Evolutionary conservation across 2,797 vertebrate genomes (phyloP), one percentile per base, ranked within the genome.

Genomic region (Toxotes lorentzi): DNA sequence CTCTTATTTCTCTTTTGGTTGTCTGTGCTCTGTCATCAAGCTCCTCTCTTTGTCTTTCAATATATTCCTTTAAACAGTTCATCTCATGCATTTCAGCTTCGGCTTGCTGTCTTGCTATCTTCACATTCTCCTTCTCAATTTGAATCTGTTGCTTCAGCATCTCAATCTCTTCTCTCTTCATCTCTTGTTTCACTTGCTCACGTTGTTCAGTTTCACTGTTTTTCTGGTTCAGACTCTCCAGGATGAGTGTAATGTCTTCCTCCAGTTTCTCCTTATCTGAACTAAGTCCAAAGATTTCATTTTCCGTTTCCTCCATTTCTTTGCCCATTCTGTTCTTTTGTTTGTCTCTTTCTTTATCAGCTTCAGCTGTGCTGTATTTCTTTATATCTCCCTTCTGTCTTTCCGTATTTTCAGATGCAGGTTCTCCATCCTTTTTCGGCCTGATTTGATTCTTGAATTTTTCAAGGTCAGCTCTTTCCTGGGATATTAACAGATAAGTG

Each of bases 1-100:
- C 91, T 79, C 17, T 69, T 43, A 89, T 90, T 65, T 94, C 73
- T 73, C 69, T 86, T 80, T 89, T 91, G 12, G 47, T 79, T 13
- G 12, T 73, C 53, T 60, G 82, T 48, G 83, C 69, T 53, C 19
- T 88, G 24, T 86, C 83, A 38, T 93, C 86, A 34, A 93, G 50
- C 19, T 91, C 76, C 6, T 85, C 56, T 82, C 67, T 88, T 58
- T 93, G 71, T 32, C 14, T 81, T 70, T 85, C 30, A 7, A 90
- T 77, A 24, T 65, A 79, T 12, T 89, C 78, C 34, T 32, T 85
- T 61, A 87, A 63, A 41, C 0, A 0, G 4, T 87, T 81, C 30
- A 86, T 80, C 9, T 87, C 68, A 13, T 81, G 61, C 38, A 61
- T 86, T 53, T 93, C 78, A 56, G 38, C 65, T 47, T 79, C 70